A percentile compares a stretch with the other conserved stretches of the same genome.
These are phyloP conservation scores for Schizaphis graminum DNA, from an alignment of 2,888 invertebrate species.

Conservation along the genomic window DNA sequence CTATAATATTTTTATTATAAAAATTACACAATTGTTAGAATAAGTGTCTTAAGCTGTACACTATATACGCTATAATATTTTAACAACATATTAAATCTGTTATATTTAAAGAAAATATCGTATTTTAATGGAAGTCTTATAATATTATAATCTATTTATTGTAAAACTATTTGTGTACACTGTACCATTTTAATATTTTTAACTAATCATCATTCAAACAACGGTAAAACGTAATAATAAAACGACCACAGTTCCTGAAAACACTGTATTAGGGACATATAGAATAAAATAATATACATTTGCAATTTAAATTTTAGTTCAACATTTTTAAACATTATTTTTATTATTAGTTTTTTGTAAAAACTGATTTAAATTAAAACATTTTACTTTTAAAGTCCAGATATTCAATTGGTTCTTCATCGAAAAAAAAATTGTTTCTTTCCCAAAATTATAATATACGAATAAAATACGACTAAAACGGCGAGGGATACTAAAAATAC, in stretches of 20 bases:
- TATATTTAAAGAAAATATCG: background rate
- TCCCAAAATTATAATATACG: background rate
- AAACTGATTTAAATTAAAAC: background rate
- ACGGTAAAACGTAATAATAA: background rate
- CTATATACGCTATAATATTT: background rate
- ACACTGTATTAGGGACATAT: background rate
- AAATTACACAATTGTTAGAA: background rate
- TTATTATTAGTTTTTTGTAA: background rate
- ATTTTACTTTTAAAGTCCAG: background rate
- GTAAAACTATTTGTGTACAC: background rate
- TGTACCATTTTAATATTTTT: background rate
- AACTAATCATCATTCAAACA: background rate
- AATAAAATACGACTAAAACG: background rate
- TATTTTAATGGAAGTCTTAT: background rate
- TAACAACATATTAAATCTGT: background rate
- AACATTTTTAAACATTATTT: background rate
- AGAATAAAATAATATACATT: background rate
- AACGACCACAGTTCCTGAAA: background rate
- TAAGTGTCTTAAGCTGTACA: background rate
- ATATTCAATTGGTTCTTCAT: background rate
- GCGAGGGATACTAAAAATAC: background rate
- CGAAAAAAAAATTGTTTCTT: background rate
- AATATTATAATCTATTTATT: background rate
- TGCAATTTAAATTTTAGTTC: background rate
- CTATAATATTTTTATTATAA: background rate